A percentile compares a stretch with the other conserved stretches of the same genome.
Evolutionary conservation across 2,113 vertebrate species (phyloP).

Genomic region (Saccopteryx bilineata): DNA sequence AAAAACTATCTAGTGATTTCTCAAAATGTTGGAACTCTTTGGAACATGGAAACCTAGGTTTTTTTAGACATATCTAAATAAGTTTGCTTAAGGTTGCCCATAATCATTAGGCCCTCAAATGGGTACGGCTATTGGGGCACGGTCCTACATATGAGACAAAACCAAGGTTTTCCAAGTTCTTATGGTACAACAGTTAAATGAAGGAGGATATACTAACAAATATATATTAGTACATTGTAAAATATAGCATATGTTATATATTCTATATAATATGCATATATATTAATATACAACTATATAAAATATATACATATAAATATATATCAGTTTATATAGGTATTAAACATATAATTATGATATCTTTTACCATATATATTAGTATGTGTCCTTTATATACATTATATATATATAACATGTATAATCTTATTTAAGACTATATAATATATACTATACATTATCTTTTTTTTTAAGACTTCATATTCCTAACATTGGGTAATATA

Average conservation of each 20-base stretch:
- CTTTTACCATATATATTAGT: not conserved
- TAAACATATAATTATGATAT: not conserved
- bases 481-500: not conserved
- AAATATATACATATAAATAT: not conserved
- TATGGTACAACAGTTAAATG: not conserved
- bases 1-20: slow-evolving; percentile 1
- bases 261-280: not conserved
- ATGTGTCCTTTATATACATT: not conserved
- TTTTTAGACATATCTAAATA: not conserved
- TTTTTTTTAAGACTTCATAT: not conserved
- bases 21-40: not conserved
- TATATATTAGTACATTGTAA: not conserved
- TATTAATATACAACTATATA: not conserved
- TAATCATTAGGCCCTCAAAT: not conserved
- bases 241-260: not conserved
- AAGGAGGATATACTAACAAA: not conserved
- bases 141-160: not conserved
- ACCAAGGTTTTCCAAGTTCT: not conserved
- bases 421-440: not conserved
- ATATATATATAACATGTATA: not conserved
- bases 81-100: not conserved
- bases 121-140: fast-evolving
- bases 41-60: not conserved
- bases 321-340: not conserved
- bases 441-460: not conserved